Conservation (phyloP, 92 coral and sea anemone genomes). For the Ricordea florida region DNA sequence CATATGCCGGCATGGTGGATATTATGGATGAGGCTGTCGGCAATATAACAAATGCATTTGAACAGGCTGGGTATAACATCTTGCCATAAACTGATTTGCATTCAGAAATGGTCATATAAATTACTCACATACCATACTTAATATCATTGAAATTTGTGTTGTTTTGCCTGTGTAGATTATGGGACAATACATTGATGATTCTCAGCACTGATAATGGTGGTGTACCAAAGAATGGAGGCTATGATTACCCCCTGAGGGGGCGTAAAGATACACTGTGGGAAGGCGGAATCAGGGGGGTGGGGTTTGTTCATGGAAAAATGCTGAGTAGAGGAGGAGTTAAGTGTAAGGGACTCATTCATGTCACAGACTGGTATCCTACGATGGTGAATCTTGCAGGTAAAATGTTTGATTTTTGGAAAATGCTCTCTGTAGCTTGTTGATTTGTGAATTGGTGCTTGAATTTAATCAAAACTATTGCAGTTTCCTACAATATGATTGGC, state of each 20-base stretch:
- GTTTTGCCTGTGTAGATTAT: conserved; percentile 25
- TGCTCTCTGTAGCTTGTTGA: not conserved
- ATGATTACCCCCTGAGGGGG: conserved; percentile 80
- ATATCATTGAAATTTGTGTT: too few species aligned
- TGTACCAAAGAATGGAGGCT: conserved; percentile 79
- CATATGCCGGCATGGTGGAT: conserved; percentile 81
- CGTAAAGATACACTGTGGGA: conserved; percentile 82
- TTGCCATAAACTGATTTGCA: too few species aligned
- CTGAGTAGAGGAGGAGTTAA: conserved; percentile 62
- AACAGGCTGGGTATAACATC: conserved; percentile 69
- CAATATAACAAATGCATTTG: conserved; percentile 67
- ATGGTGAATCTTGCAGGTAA: conserved; percentile 71
- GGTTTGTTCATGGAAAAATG: conserved; percentile 66
- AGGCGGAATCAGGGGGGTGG: conserved; percentile 76
- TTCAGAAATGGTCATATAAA: too few species aligned
- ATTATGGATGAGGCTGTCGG: conserved; percentile 90
- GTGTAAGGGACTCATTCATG: conserved; percentile 71
- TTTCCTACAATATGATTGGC: too few species aligned
- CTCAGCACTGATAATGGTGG: conserved; percentile 86
- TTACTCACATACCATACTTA: too few species aligned
- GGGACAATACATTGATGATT: conserved; percentile 70
- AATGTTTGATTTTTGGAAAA: not conserved
- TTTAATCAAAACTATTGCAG: too few species aligned
- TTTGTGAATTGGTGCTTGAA: too few species aligned
- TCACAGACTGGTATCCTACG: conserved; percentile 80